Percentiles rank a stretch among this genome's conserved stretches.
Evolutionary conservation across 2,797 vertebrate genomes (phyloP).

Genomic region (Ciconia nigra): DNA sequence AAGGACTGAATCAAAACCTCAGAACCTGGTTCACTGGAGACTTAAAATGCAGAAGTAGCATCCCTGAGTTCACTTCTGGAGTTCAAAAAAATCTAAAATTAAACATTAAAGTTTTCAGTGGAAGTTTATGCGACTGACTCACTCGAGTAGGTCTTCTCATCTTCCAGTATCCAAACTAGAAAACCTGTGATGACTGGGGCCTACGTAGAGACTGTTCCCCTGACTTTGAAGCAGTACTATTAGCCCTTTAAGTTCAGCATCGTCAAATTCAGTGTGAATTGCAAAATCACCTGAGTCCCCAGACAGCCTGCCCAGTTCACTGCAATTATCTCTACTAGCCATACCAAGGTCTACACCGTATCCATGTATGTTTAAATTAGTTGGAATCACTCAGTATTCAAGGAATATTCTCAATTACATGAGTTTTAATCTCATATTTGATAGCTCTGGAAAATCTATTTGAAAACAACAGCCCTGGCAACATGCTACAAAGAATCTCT

Average conservation of each 20-base stretch:
- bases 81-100: not conserved
- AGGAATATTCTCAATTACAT: not conserved
- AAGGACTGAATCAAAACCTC: constrained; percentile 4
- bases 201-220: not conserved
- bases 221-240: not conserved
- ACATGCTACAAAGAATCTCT: not conserved
- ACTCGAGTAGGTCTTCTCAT: not conserved
- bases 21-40: not conserved
- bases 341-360: no score
- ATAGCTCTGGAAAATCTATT: not conserved
- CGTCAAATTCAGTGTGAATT: not conserved
- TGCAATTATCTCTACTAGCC: not conserved
- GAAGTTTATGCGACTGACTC: not conserved
- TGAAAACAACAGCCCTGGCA: not conserved
- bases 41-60: not conserved
- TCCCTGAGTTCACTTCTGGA: not conserved
- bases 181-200: not conserved
- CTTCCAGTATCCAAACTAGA: not conserved
- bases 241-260: not conserved
- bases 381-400: not conserved
- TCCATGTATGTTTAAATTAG: not conserved
- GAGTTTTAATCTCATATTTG: not conserved
- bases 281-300: not conserved
- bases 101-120: not conserved
- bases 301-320: not conserved